Evolutionary conservation across 2,113 vertebrate species (phyloP).

Genomic region (Aplodontia rufa): DNA sequence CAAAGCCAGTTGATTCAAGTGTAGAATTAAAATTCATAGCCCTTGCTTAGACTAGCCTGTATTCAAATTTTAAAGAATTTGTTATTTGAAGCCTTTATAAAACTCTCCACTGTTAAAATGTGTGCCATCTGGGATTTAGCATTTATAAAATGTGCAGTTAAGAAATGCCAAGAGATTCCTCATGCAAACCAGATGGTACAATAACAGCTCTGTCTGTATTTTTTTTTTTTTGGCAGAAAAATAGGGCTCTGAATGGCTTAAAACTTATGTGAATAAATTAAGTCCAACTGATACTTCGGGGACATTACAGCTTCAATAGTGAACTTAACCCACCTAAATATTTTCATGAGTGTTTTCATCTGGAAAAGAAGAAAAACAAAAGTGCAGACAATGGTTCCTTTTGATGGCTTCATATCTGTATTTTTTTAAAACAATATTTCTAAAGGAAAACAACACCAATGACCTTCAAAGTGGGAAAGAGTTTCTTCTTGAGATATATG

Average conservation of each 20-base stretch:
- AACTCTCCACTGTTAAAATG: constrained; percentile 69
- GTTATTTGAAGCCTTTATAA: constrained; percentile 70
- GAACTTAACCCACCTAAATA: constrained; percentile 41
- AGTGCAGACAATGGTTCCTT: constrained; percentile 32
- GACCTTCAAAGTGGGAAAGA: neutral
- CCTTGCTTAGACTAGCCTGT: constrained; percentile 61
- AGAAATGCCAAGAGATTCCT: constrained; percentile 68
- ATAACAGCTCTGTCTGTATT: constrained; percentile 54
- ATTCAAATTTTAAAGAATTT: constrained; percentile 74
- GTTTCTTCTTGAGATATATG: neutral
- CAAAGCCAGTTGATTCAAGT: constrained; percentile 31
- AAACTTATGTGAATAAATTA: constrained; percentile 74
- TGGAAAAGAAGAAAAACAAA: constrained; percentile 57
- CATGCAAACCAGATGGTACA: constrained; percentile 78
- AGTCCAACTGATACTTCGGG: constrained; percentile 47
- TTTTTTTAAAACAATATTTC: constrained; percentile 42
- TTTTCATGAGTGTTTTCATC: constrained; percentile 58
- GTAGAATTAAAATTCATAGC: constrained; percentile 57
- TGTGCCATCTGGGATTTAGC: constrained; percentile 62
- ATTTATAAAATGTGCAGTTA: constrained; percentile 70
- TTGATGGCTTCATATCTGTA: constrained; percentile 38
- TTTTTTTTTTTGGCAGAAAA: constrained; percentile 52
- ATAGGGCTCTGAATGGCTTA: neutral
- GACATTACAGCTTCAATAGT: constrained; percentile 49
- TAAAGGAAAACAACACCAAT: constrained; percentile 41